Conservation (phyloP, 2,888 invertebrate genomes). For the Aleiodes testaceus region DNA sequence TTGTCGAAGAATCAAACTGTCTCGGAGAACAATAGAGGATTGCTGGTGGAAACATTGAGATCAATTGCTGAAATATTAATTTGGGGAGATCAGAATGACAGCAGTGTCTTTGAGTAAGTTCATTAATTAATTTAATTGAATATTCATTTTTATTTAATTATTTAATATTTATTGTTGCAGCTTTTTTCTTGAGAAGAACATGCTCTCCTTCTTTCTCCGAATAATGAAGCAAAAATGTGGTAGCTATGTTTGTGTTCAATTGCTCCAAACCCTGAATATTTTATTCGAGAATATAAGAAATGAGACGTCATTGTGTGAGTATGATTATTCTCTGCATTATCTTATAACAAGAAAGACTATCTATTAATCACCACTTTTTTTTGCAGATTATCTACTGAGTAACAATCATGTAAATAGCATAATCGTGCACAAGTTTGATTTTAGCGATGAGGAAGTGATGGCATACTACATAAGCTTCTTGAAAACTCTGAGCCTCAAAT, state of each 20-base stretch:
- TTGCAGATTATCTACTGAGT: constrained; percentile 97
- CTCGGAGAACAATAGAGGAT: constrained; percentile 93
- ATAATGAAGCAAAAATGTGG: constrained; percentile 99
- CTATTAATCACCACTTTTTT: constrained; percentile 48
- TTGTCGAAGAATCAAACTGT: constrained; percentile 96
- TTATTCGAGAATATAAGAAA: constrained; percentile 99
- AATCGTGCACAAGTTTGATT: constrained; percentile 99
- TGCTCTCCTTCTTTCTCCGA: constrained; percentile 97
- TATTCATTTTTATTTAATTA: not conserved
- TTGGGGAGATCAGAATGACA: constrained; percentile 99
- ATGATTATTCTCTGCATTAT: no score
- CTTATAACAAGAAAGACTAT: not conserved
- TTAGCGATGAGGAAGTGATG: constrained; percentile 99
- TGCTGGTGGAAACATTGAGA: constrained; percentile 95
- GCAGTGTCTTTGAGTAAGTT: constrained; percentile 98
- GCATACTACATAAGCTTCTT: constrained; percentile 99
- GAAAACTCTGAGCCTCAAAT: constrained; percentile 97
- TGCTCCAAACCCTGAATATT: constrained; percentile 98
- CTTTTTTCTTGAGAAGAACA: constrained; percentile 99
- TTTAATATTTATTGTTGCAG: constrained; percentile 76
- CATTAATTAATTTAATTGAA: no score
- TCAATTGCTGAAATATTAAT: constrained; percentile 99
- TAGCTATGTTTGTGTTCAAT: constrained; percentile 97
- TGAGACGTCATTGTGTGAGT: constrained; percentile 98
- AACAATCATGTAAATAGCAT: constrained; percentile 99